phyloP scores from a whole-genome alignment of 92 coral and sea anemone genomes.

The Porites rus region DNA sequence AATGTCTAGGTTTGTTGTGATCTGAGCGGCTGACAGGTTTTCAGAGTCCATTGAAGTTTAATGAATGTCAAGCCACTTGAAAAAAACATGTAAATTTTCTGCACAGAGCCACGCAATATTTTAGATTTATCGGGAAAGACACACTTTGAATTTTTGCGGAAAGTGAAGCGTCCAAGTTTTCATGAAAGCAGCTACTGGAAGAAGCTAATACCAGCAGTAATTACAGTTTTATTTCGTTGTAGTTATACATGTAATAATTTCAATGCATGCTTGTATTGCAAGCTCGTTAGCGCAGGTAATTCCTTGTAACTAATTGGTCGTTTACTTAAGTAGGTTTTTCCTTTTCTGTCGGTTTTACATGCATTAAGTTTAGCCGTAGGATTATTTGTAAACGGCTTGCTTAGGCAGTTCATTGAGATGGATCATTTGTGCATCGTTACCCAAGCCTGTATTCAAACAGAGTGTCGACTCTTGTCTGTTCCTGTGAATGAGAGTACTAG shows the following conservation, averaged over 20 bases:
- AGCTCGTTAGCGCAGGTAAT: neutral
- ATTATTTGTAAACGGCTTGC: neutral
- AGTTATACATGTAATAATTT: neutral
- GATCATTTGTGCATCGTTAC: too few species aligned
- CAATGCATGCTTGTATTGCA: neutral
- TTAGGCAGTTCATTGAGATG: neutral
- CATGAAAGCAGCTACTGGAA: neutral
- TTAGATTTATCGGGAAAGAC: neutral
- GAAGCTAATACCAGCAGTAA: neutral
- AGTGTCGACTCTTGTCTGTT: neutral
- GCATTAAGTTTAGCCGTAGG: neutral
- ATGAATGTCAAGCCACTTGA: conserved; percentile 7
- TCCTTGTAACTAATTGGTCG: neutral
- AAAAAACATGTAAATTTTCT: conserved; percentile 12
- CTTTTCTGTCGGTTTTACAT: neutral
- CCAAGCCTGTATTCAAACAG: neutral
- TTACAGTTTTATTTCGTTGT: neutral
- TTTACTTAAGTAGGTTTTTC: neutral
- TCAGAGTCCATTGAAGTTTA: neutral
- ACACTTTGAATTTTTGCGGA: neutral
- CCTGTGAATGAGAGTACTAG: neutral
- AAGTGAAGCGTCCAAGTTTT: neutral
- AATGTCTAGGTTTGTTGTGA: neutral
- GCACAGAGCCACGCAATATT: neutral
- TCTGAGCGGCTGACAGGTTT: conserved; percentile 4